Evolutionary conservation across 2,888 invertebrate species (phyloP), one percentile per base, ranked within the genome.

Genomic region (Drosophila mercatorum): DNA sequence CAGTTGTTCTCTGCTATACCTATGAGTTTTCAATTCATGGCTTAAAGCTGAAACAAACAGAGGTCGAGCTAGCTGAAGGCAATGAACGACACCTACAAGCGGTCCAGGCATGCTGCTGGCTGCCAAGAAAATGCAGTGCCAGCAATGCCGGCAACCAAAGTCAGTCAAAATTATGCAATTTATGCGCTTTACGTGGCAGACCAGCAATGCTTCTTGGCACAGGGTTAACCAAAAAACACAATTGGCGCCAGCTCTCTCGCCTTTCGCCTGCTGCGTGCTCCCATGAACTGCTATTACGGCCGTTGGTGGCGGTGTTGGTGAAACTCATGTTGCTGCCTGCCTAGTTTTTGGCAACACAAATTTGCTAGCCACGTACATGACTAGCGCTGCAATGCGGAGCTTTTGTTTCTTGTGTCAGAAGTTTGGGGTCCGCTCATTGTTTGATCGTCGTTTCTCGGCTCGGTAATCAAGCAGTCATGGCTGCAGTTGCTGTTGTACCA

Each of bases 141-240:
- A 87, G 89, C 89, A 78, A 65, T 68, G 72, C 59, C 78, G 47
- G 66, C 83, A 82, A 86, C 76, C 80, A 86, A 81, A 88, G 88
- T 83, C 84, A 88, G 88, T 88, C 82, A 83, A 85, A 91, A 86
- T 91, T 89, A 88, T 89, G 91, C 83, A 91, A 91, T 91, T 91
- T 88, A 88, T 90, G 88, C 83, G 87, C 89, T 81, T 89, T 86
- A 89, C 90, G 81, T 81, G 80, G 75, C 63, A 59, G 31, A 59
- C 72, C 66, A 69, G 68, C 59, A 72, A 64, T 67, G 78, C 75
- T 78, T 75, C 72, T 78, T 78, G 77, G 78, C 77, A 75, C 64
- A 63, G 75, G 86, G 75, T 81, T 84, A 84, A 87, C 81, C 82
- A 75, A 82, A 80, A 80, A 87, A 84, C 82, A 87, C 85, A 80